Evolutionary conservation across 2,797 vertebrate species (phyloP), one percentile per base, ranked within the genome.

Genomic region (Urocyon cinereoargenteus): DNA sequence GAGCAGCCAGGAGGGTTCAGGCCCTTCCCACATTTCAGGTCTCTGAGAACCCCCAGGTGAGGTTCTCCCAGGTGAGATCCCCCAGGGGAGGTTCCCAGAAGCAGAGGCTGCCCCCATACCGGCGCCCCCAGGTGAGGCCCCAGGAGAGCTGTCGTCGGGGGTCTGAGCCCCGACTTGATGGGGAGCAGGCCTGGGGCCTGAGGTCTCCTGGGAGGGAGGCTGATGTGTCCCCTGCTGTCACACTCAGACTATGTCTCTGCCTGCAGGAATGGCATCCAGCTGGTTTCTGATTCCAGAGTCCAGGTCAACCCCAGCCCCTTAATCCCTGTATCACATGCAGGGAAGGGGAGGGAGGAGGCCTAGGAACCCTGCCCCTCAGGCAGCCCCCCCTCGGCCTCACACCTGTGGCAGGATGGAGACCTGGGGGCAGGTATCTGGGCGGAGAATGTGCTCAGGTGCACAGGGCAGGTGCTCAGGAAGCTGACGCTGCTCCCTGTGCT

Each of bases 311-410:
- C 61, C 61, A 13, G 61, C 0, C 61, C 26, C 61, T 24, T 24
- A 1, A 7, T 68, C 31, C 31, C 21, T 72, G 5, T 19, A 5
- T 13, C 34, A 14, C 34, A 7, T 0, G 36, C 40, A 36, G 70
- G 11, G 21, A 45, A 7, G 70, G 70, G 70, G 11, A 3, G 6
- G 70, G 68, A 72, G 70, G 36, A 36, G 14, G 12, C 11, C 70
- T 21, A 40, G 22, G 70, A 73, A 22, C 13, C 22, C 70, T 73
- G 70, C 15, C 3, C 36, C 1, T 0, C 0, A 6, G 70, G 22
- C 70, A 1, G 21, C 9, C 36, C 70, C 12, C 21, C 22, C 24
- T 22, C 13, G 21, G 22, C 36, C 22, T 45, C 22, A 6, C 22
- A 0, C 4, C 13, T 10, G 1, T 24, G 36, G 45, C 5, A 45